Evolutionary conservation across 2,797 vertebrate genomes (phyloP).

Genomic region (Xenops minutus): DNA sequence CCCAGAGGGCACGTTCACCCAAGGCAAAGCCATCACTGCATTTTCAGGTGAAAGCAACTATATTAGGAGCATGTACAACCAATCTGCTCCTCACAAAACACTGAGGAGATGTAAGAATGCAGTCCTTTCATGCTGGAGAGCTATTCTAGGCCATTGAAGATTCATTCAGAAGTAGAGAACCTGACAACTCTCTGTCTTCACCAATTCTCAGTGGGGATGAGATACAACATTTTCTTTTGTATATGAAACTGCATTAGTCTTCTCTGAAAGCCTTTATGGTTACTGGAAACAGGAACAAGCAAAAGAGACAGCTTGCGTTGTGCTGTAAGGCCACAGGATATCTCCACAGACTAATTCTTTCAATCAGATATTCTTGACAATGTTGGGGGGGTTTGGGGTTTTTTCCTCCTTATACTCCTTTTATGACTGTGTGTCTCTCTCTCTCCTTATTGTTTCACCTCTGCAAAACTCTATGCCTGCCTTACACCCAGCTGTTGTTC

Average conservation of each 20-base stretch:
- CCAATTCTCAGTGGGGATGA: not conserved
- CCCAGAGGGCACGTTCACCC: not conserved
- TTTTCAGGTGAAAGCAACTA: not conserved
- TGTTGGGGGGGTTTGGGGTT: no score
- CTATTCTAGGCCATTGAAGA: not conserved
- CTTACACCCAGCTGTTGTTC: not conserved
- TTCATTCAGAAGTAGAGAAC: not conserved
- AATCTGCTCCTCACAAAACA: not conserved
- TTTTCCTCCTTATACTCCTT: not conserved
- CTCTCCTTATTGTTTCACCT: not conserved
- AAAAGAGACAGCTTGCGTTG: not conserved
- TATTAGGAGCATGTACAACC: not conserved
- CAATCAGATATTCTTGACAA: not conserved
- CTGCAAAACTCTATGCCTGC: not conserved
- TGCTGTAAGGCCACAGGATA: not conserved
- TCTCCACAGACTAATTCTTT: not conserved
- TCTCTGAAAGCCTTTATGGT: not conserved
- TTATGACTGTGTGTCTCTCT: not conserved
- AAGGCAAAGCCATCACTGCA: not conserved
- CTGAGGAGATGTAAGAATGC: not conserved
- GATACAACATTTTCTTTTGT: not conserved
- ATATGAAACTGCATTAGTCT: not conserved
- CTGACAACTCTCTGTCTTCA: not conserved
- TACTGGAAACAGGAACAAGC: not conserved
- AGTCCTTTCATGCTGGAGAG: not conserved